phyloP scores from a whole-genome alignment of 2,888 invertebrate genomes.

The Platycheirus rosarum region DNA sequence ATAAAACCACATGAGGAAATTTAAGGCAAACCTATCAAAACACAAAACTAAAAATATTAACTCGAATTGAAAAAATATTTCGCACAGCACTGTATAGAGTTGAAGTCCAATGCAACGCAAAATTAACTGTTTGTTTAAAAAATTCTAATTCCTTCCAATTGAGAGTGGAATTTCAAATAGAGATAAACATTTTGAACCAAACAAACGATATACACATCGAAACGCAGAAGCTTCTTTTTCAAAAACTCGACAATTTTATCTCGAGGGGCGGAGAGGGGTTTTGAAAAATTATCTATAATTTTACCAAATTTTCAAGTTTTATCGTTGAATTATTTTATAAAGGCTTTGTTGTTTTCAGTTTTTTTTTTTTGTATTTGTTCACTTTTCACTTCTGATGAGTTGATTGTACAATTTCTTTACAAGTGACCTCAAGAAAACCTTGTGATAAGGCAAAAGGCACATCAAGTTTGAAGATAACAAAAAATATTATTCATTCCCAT shows the following conservation, averaged over 20 bases:
- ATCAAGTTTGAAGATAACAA: slow-evolving; percentile 41
- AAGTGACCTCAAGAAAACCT: slow-evolving; percentile 46
- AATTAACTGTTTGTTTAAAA: slow-evolving; percentile 19
- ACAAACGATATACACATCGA: neutral
- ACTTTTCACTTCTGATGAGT: slow-evolving; percentile 11
- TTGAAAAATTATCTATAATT: neutral
- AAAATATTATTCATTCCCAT: slow-evolving; percentile 20
- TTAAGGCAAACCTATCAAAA: too few species aligned
- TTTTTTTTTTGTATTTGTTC: slow-evolving; percentile 16
- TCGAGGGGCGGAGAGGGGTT: slow-evolving; percentile 1
- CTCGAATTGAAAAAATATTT: too few species aligned
- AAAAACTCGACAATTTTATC: slow-evolving; percentile 50
- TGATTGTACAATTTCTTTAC: slow-evolving; percentile 31
- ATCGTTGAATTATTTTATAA: slow-evolving; percentile 18
- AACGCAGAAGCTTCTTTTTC: slow-evolving; percentile 18
- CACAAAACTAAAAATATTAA: too few species aligned
- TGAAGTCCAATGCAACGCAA: slow-evolving; percentile 11
- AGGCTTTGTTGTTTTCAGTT: neutral
- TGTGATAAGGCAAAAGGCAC: slow-evolving; percentile 45
- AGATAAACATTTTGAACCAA: slow-evolving; percentile 1
- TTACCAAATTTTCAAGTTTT: slow-evolving; percentile 46
- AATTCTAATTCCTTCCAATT: slow-evolving; percentile 44
- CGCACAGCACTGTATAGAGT: neutral
- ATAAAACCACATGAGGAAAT: too few species aligned
- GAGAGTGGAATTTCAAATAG: slow-evolving; percentile 22